Evolutionary conservation across 2,113 vertebrate species (phyloP).

Genomic region (Recurvirostra avosetta): DNA sequence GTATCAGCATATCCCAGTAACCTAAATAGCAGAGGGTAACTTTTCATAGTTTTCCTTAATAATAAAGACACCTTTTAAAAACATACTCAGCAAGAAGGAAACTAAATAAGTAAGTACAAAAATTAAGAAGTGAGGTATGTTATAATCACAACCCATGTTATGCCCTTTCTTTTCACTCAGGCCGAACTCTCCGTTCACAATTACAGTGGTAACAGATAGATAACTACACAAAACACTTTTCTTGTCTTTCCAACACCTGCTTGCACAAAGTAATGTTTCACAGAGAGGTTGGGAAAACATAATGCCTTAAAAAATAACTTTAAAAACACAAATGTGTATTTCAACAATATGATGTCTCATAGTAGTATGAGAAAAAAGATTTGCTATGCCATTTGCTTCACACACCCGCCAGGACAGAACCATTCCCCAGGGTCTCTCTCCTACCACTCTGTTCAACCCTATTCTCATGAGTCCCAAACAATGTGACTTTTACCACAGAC

Average conservation of each 20-base stretch:
- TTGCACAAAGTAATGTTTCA: background rate
- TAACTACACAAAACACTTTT: background rate
- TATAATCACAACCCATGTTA: background rate
- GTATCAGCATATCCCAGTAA: background rate
- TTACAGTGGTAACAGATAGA: background rate
- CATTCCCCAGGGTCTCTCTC: too few relatives aligned
- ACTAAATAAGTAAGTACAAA: background rate
- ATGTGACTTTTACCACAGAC: too few relatives aligned
- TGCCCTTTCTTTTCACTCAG: background rate
- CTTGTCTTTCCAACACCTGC: background rate
- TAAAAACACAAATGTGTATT: background rate
- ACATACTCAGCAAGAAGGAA: background rate
- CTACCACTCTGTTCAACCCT: too few relatives aligned
- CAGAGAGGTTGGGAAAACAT: background rate
- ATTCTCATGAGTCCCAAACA: too few relatives aligned
- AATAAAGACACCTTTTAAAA: background rate
- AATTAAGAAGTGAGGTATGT: background rate
- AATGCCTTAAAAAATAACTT: background rate
- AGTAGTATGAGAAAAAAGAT: background rate
- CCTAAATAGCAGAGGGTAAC: background rate
- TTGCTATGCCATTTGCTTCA: background rate
- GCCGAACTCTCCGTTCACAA: background rate
- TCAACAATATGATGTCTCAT: background rate
- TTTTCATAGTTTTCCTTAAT: background rate
- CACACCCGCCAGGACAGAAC: too few relatives aligned